Base-by-base conservation (phyloP, 2,888 invertebrate species). In the Pristionchus arcanus region DNA sequence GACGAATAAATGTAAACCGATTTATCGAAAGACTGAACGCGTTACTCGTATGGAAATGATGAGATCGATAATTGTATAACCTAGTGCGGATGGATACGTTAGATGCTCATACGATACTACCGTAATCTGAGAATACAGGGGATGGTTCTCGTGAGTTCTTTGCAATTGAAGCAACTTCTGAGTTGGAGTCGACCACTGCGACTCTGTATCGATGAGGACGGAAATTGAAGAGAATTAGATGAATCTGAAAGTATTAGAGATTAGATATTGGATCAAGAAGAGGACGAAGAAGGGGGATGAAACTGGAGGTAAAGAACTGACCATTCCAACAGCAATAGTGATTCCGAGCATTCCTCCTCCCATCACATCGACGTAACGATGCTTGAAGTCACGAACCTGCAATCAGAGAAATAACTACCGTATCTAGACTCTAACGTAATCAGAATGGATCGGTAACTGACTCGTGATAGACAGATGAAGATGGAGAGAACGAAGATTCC, bases 271-370 rank as follows among this genome's bases (percentile, higher is more conserved):
- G 11, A 16, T 74, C 19, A 16, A 74, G 11, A 25, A 25, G 4
- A 31, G 31, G 31, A 5, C 9, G 16, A 74, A 31, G n/a, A n/a
- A n/a, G n/a, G n/a, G n/a, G n/a, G n/a, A n/a, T n/a, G 74, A 5
- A 34, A 74, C 31, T 68, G 31, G 11, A 74, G 74, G 19, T 74
- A 31, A 15, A 4, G 5, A 59, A 13, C 87, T 86, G 9, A 91
- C 91, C 91, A 91, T 91, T 53, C 89, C 90, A 25, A 90, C 81
- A 19, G 91, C 94, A 31, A 93, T 85, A n/a, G 91, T 84, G 16
- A 91, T 90, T 34, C 94, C 94, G n/a, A 94, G 89, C 53, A 92
- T 71, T 3, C 92, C 94, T 31, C 94, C 94, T 31, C 94, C 94
- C 55, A 90, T 87, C 25, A 94, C 94, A 81, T 94, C 94, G 59